Evolutionary conservation across 2,888 invertebrate species (phyloP).

Genomic region (Dryococelus australis): DNA sequence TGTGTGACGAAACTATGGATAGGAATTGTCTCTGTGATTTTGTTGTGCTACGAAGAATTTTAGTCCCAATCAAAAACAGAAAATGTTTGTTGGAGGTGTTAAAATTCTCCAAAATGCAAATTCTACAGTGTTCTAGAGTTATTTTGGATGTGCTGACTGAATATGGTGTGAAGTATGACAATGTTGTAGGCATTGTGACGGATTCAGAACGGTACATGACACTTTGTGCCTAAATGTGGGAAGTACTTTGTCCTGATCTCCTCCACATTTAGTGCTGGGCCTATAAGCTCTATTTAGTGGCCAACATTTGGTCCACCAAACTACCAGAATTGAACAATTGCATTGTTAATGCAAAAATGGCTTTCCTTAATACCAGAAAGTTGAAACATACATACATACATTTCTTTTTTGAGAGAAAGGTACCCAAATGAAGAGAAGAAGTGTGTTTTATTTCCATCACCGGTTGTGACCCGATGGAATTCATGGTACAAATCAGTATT

Average conservation of each 20-base stretch:
- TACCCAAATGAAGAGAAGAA: not conserved
- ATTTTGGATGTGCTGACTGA: too few relatives aligned
- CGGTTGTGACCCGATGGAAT: too few relatives aligned
- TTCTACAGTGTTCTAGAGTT: not conserved
- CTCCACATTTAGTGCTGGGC: not conserved
- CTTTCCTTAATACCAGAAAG: not conserved
- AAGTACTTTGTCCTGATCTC: too few relatives aligned
- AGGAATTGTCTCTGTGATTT: not conserved
- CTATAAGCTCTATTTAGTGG: not conserved
- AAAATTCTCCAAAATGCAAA: not conserved
- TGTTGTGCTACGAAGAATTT: not conserved
- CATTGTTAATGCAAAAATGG: constrained; percentile 3
- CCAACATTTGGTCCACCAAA: not conserved
- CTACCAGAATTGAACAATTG: not conserved
- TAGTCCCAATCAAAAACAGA: not conserved
- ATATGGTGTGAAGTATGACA: too few relatives aligned
- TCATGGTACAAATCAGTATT: not conserved
- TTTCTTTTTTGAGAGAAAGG: not conserved
- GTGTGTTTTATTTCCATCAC: not conserved
- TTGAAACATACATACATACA: too few relatives aligned
- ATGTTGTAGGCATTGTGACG: too few relatives aligned
- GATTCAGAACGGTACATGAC: too few relatives aligned
- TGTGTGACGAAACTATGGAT: not conserved
- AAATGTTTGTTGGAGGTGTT: not conserved
- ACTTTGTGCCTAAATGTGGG: too few relatives aligned